Evolutionary conservation across 2,113 vertebrate species (phyloP).

Genomic region (Eonycteris spelaea): DNA sequence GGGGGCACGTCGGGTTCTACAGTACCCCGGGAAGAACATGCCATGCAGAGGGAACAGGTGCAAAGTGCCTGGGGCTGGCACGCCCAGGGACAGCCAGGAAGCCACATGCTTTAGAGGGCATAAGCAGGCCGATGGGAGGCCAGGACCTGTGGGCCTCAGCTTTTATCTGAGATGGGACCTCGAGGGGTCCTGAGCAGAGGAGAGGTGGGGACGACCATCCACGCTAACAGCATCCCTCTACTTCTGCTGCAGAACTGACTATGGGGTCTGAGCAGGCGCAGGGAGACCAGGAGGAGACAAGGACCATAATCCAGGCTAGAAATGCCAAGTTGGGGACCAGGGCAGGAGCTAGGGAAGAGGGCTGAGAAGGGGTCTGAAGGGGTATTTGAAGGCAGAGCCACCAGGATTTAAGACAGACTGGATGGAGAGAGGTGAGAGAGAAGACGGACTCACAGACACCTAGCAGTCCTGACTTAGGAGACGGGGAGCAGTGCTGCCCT

Average conservation of each 20-base stretch:
- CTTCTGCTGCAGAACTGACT: neutral
- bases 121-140: neutral
- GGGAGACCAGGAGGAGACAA: neutral
- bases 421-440: neutral
- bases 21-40: neutral
- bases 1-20: fast-evolving
- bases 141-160: neutral
- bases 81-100: neutral
- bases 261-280: neutral
- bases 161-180: neutral
- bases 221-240: fast-evolving
- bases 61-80: neutral
- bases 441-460: neutral
- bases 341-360: neutral
- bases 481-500: fast-evolving
- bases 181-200: neutral
- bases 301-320: neutral
- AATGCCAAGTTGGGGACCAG: neutral
- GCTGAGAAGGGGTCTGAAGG: neutral
- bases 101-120: neutral
- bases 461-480: neutral
- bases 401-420: neutral
- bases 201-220: neutral
- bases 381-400: neutral
- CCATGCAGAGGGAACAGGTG: neutral